Base-by-base conservation (phyloP, 2,113 vertebrate genomes). In the Eulacestoma nigropectus region DNA sequence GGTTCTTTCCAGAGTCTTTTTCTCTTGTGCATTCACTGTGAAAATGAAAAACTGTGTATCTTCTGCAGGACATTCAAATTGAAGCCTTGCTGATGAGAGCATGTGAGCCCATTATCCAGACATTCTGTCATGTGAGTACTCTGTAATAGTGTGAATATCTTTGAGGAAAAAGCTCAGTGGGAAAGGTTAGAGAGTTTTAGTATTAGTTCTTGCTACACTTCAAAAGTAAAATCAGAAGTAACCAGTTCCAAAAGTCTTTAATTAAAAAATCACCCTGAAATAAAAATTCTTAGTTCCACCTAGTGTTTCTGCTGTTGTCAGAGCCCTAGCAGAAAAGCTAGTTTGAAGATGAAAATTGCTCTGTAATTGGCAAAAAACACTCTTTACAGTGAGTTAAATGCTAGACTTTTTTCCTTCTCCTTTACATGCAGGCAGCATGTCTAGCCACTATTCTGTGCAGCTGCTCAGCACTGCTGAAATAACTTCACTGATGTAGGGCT, bases 51-150 rank as follows among this genome's bases (percentile, higher is more conserved):
- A 7, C 44, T 65, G 37, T 44, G 5, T 83, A 10, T 64, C 82
- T 95, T 91, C 77, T 93, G 53, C 96, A 99, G 99, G 99, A 99
- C 94, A 99, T 99, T 97, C 99, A 99, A 90, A 99, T 99, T 7
- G 99, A 99, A 96, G 99, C 99, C n/a, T 98, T 99, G 97, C 97
- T 99, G 95, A 99, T 99, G 97, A 98, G 99, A 98, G 99, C 99
- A 0, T 99, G 99, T 80, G 99, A 99, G 53, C 99, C 99, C 35
- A 98, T 99, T 89, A 99, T 99, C 95, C 99, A 99, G 97, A 98
- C 98, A 1, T 99, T 98, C 90, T 99, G 99, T 92, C 99, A 99
- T 3, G 99, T 99, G 97, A 98, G 98, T 98, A 37, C 23, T 73
- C n/a, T 1, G 1, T 59, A 32, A n/a, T 13, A 18, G 10, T 11